These are phyloP conservation scores for Busseola fusca DNA, from an alignment of 2,888 invertebrate genomes.

Conservation along the genomic window DNA sequence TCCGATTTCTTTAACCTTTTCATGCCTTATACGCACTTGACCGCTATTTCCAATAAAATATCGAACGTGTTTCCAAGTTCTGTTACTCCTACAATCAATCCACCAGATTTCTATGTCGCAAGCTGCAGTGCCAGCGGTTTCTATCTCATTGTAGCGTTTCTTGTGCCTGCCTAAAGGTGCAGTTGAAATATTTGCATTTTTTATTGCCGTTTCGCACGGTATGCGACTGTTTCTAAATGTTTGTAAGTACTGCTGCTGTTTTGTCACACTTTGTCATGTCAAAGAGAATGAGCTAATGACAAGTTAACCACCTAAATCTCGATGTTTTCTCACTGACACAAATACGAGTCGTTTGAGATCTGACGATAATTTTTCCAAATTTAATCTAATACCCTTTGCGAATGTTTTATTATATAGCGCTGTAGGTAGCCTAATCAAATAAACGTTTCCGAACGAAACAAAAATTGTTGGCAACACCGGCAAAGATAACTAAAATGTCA, in stretches of 20 bases:
- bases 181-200: conserved; percentile 40
- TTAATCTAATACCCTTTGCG: no score
- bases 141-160: conserved; percentile 44
- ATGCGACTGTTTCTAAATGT: conserved; percentile 23
- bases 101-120: conserved; percentile 29
- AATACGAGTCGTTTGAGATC: no score
- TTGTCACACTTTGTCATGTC: not conserved
- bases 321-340: no score
- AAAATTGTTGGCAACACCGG: no score
- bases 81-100: conserved; percentile 20
- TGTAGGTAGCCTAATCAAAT: no score
- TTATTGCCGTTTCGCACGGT: conserved; percentile 40
- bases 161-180: conserved; percentile 19
- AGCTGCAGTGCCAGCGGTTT: conserved; percentile 29
- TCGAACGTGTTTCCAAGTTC: not conserved
- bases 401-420: no score
- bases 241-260: conserved; percentile 11
- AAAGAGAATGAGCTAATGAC: not conserved
- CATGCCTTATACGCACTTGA: conserved; percentile 31
- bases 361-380: no score
- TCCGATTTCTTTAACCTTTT: conserved; percentile 1
- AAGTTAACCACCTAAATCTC: no score
- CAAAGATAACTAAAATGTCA: no score
- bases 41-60: conserved; percentile 13
- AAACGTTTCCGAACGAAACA: no score